These are phyloP conservation scores for Stenchaetothrips biformis DNA, from an alignment of 2,888 invertebrate genomes.

Conservation along the genomic window DNA sequence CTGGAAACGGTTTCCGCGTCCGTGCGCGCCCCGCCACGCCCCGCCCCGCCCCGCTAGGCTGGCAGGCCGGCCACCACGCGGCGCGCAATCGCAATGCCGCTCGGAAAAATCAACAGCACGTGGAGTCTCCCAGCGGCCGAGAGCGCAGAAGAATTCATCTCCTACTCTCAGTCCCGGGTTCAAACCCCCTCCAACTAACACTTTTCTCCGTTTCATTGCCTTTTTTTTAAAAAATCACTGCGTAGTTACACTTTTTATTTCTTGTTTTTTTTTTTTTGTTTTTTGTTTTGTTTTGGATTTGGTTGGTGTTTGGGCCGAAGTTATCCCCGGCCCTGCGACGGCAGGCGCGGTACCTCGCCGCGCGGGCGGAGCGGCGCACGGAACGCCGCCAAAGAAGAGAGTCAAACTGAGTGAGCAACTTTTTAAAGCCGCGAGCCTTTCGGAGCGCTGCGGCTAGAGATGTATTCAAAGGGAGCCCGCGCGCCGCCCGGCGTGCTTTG, in stretches of 20 bases:
- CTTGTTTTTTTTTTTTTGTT: too few species aligned
- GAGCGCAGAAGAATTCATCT: too few species aligned
- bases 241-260: too few species aligned
- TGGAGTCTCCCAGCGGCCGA: too few species aligned
- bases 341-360: neutral
- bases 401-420: conserved; percentile 16
- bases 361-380: neutral
- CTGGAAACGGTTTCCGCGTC: neutral
- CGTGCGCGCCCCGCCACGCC: neutral
- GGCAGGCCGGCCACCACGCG: neutral
- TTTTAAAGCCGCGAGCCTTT: conserved; percentile 21
- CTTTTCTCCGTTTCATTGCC: too few species aligned
- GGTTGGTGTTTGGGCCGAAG: neutral
- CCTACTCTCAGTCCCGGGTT: too few species aligned
- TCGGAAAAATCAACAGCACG: neutral
- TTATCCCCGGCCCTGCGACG: neutral
- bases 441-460: neutral
- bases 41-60: neutral
- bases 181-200: too few species aligned
- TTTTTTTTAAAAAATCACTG: too few species aligned
- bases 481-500: neutral
- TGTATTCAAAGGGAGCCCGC: neutral
- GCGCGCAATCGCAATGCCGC: neutral
- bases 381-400: neutral
- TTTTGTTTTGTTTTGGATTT: too few species aligned